Conservation (phyloP, 2,113 vertebrate genomes). For the Collichthys lucidus region DNA sequence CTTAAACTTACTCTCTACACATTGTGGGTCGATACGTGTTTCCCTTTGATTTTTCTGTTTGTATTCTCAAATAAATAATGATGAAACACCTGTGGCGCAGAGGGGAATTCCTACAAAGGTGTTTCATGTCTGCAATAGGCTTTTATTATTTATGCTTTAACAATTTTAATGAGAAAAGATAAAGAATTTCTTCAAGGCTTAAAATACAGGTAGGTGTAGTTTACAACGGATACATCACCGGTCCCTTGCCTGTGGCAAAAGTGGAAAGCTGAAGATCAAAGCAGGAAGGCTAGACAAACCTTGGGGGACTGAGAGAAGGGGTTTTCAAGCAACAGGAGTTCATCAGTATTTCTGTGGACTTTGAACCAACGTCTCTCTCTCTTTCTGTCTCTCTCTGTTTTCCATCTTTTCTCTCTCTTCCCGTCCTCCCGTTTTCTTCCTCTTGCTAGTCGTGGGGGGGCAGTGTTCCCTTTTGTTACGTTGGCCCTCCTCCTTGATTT, state of each 20-base stretch:
- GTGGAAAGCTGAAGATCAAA: slow-evolving; percentile 39
- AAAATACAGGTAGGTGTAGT: background rate
- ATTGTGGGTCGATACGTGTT: too few relatives aligned
- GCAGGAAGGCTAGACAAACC: slow-evolving; percentile 15
- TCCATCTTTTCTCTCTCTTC: slow-evolving; percentile 1
- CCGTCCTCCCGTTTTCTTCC: slow-evolving; percentile 37
- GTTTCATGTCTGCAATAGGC: background rate
- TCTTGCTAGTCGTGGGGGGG: slow-evolving; percentile 75
- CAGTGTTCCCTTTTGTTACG: slow-evolving; percentile 80
- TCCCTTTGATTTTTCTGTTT: background rate
- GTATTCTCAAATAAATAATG: background rate
- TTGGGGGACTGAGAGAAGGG: slow-evolving; percentile 33
- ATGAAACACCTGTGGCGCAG: background rate
- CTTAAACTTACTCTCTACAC: too few relatives aligned
- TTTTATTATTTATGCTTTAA: background rate
- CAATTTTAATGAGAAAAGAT: slow-evolving; percentile 10
- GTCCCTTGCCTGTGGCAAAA: slow-evolving; percentile 19
- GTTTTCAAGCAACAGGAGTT: slow-evolving; percentile 64
- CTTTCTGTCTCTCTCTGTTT: background rate
- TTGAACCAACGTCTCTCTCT: slow-evolving; percentile 6
- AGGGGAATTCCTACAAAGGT: background rate
- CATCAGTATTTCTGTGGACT: slow-evolving; percentile 36
- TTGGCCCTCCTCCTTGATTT: slow-evolving; percentile 73
- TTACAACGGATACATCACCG: slow-evolving; percentile 7
- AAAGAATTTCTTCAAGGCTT: background rate